Conservation (phyloP, 2,797 vertebrate genomes). For the Kryptolebias ocellatus region DNA sequence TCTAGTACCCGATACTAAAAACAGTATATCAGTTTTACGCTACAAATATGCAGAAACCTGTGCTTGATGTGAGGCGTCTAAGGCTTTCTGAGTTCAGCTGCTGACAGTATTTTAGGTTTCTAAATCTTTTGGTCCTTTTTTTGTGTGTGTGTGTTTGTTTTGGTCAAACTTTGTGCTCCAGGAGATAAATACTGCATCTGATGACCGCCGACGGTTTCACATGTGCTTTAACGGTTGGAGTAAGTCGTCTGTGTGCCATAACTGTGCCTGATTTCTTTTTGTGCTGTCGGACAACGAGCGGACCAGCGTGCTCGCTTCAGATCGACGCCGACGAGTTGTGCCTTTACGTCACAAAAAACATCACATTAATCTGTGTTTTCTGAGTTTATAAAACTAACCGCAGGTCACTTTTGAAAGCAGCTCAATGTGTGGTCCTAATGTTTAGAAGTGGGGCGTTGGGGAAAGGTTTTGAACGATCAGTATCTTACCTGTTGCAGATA, state of each 20-base stretch:
- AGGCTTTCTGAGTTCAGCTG: constrained; percentile 17
- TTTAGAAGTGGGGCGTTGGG: neutral
- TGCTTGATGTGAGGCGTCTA: constrained; percentile 20
- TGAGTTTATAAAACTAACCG: too few species aligned
- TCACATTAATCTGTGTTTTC: neutral
- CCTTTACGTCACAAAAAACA: neutral
- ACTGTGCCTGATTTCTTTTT: constrained; percentile 13
- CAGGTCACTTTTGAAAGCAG: too few species aligned
- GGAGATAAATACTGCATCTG: neutral
- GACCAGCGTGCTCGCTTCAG: neutral
- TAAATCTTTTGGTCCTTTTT: constrained; percentile 34
- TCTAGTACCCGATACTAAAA: neutral
- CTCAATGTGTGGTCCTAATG: too few species aligned
- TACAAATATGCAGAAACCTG: constrained; percentile 7
- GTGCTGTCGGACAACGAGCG: constrained; percentile 31
- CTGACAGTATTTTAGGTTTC: neutral
- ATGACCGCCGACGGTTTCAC: neutral
- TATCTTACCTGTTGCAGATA: neutral
- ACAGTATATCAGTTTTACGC: neutral
- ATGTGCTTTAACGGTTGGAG: constrained; percentile 5
- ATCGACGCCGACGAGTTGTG: neutral
- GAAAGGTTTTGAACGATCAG: neutral
- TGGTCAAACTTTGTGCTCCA: constrained; percentile 42
- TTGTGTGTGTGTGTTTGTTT: neutral
- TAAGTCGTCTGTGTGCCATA: constrained; percentile 10